Evolutionary conservation across 2,113 vertebrate genomes (phyloP), one percentile per base, ranked within the genome.

Genomic region (Cavia aperea): DNA sequence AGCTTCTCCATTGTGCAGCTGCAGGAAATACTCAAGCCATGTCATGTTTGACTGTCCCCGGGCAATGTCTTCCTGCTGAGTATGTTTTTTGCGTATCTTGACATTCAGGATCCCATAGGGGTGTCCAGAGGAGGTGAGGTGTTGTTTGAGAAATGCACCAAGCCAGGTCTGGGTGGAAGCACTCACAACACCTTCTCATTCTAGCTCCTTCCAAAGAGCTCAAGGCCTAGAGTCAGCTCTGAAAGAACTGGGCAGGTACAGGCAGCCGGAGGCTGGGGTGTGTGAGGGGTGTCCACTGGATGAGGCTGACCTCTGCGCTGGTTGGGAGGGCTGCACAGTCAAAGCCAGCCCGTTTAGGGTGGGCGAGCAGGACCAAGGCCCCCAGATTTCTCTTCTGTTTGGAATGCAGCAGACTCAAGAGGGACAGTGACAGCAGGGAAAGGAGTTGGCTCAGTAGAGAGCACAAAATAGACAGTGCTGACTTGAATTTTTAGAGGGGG

Each of bases 1-100:
- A 96, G 97, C 96, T 94, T 93, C 95, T 95, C 95, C 7, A 16
- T 81, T 14, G 89, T 92, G 94, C 31, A 82, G 92, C 93, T 66
- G 49, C 86, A 92, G 94, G 94, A 90, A 86, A 86, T 43, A 1
- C 2, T 3, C 85, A 10, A 60, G 86, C 96, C 92, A 72, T 95
- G 96, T 97, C 96, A 94, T 96, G 2, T 0, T 77, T 72, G 51
- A 75, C 3, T 4, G 33, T 89, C 85, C 66, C 87, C 43, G 93
- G 88, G 95, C 89, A 92, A 83, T 19, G 19, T 43, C 56, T 88
- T 72, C 63, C 77, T 23, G 95, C 96, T 91, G 91, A 95, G 92
- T 58, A 96, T 90, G 87, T 88, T 73, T 23, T 66, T 31, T 21
- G 21, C 73, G 18, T 46, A 19, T 33, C 78, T 43, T 65, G 70